phyloP scores from a whole-genome alignment of 2,113 vertebrate genomes.

The Leucoraja erinaceus region DNA sequence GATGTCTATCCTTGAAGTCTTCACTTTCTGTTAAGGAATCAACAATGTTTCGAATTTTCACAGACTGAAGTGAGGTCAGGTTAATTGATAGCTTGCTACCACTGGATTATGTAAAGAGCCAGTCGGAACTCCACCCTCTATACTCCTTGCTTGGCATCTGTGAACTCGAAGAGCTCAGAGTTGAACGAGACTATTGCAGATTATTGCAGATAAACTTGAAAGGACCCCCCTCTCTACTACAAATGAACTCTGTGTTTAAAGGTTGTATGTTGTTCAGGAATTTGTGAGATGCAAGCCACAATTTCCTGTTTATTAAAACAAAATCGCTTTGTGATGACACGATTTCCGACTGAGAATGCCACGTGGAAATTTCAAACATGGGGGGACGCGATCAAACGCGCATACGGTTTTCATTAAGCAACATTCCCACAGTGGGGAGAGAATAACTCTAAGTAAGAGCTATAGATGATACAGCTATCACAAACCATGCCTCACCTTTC shows the following conservation, averaged over 20 bases:
- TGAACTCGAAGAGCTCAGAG: background rate
- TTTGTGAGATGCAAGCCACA: slow-evolving; percentile 30
- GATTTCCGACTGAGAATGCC: background rate
- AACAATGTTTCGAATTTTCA: background rate
- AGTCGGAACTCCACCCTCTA: background rate
- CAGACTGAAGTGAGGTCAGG: background rate
- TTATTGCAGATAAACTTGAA: slow-evolving; percentile 36
- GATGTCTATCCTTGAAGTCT: background rate
- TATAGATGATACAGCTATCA: background rate
- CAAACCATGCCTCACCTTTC: background rate
- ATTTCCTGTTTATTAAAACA: slow-evolving; percentile 31
- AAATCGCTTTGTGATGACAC: background rate
- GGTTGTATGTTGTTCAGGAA: slow-evolving; percentile 17
- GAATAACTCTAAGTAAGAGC: background rate
- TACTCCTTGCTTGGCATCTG: background rate
- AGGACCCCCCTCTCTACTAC: background rate
- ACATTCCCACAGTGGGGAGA: background rate
- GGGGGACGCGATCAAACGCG: background rate
- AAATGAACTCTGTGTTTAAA: slow-evolving; percentile 13
- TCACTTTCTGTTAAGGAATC: background rate
- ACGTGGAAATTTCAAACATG: slow-evolving; percentile 21
- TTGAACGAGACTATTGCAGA: background rate
- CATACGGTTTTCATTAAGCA: background rate
- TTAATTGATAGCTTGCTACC: background rate
- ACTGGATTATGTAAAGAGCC: background rate